Evolutionary conservation across 2,113 vertebrate species (phyloP).

Genomic region (Propithecus coquereli): DNA sequence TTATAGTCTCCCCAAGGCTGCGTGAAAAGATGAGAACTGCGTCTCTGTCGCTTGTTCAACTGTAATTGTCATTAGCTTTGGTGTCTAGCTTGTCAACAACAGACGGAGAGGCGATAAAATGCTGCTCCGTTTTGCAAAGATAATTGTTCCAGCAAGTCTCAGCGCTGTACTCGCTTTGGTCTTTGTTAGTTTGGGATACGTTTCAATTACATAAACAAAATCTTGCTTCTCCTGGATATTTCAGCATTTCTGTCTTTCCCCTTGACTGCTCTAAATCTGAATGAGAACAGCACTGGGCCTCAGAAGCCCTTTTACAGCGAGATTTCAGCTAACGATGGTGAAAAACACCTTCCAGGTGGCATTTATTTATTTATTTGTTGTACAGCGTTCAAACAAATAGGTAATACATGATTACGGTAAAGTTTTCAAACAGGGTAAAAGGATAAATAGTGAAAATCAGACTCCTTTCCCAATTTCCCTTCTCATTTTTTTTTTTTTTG

Average conservation of each 20-base stretch:
- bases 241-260: background rate
- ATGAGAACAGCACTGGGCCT: background rate
- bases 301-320: background rate
- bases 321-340: background rate
- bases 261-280: background rate
- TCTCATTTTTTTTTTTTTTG: background rate
- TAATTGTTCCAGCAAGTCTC: background rate
- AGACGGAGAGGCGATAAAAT: background rate
- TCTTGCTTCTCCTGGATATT: constrained; percentile 16
- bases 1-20: background rate
- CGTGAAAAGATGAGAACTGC: background rate
- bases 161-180: background rate
- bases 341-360: background rate
- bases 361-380: background rate
- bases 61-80: background rate
- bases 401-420: background rate
- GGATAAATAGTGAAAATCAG: background rate
- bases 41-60: background rate
- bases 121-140: background rate
- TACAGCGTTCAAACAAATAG: background rate
- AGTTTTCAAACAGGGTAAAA: background rate
- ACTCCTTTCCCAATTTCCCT: background rate
- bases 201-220: constrained; percentile 52
- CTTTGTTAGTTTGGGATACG: constrained; percentile 37
- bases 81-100: constrained; percentile 5